Conservation (phyloP, 2,113 vertebrate species). For the Narcine bancroftii region DNA sequence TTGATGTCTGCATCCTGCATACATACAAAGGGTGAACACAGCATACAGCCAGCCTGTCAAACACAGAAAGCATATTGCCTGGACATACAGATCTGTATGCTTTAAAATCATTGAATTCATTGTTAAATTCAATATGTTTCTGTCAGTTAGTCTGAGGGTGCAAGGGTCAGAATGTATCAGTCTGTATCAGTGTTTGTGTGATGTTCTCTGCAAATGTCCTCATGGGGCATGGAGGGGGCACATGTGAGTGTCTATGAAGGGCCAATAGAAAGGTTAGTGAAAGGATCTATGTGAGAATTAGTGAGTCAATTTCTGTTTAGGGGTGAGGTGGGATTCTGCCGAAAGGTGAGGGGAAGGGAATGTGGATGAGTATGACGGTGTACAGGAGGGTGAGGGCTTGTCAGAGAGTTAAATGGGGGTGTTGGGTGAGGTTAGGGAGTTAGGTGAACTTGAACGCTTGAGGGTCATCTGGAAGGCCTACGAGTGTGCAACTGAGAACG, state of each 20-base stretch:
- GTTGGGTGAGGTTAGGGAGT: too few species aligned
- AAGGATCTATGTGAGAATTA: not conserved
- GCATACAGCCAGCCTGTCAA: not conserved
- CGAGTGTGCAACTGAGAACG: too few species aligned
- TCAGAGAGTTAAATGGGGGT: too few species aligned
- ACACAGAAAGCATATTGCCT: too few species aligned
- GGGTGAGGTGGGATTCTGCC: not conserved
- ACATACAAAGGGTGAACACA: not conserved
- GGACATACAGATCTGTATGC: not conserved
- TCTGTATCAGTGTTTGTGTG: not conserved
- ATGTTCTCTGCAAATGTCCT: too few species aligned
- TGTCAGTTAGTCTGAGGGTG: not conserved
- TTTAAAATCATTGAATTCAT: not conserved
- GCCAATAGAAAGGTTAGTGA: not conserved
- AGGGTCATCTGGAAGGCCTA: too few species aligned
- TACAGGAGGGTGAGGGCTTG: too few species aligned
- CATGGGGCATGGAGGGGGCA: too few species aligned
- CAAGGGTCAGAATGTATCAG: not conserved
- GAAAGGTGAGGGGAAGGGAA: not conserved
- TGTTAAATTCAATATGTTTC: not conserved
- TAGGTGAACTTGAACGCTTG: too few species aligned
- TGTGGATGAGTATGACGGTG: too few species aligned
- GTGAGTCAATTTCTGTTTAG: not conserved
- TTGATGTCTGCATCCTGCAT: not conserved
- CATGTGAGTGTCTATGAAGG: not conserved